A percentile compares a stretch with the other conserved stretches of the same genome.
Conservation (phyloP, 2,113 vertebrate species). For the Illadopsis cleaveri region DNA sequence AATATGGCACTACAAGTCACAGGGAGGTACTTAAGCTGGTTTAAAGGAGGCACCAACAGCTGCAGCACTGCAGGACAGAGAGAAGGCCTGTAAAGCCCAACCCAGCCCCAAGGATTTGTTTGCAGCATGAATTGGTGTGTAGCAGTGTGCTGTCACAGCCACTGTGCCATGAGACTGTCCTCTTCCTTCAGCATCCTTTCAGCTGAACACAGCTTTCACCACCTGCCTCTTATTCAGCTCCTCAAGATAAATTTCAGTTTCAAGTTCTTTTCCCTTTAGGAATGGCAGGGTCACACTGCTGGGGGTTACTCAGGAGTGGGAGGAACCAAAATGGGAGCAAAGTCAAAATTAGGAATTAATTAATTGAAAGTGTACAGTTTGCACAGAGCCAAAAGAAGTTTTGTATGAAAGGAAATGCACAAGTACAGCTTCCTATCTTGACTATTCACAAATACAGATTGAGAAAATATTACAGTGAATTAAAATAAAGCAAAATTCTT, state of each 20-base stretch:
- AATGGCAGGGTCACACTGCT: not conserved
- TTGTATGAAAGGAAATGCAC: not conserved
- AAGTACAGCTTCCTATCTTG: not conserved
- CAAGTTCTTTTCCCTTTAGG: not conserved
- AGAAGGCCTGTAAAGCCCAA: not conserved
- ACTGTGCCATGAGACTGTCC: not conserved
- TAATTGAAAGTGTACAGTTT: not conserved
- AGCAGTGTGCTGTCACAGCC: not conserved
- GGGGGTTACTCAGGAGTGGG: not conserved
- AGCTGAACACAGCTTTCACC: not conserved
- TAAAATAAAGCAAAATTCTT: not conserved
- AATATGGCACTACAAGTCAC: not conserved
- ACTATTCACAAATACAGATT: not conserved
- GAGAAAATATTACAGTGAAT: not conserved
- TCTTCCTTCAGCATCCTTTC: not conserved
- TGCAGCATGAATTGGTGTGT: accelerated
- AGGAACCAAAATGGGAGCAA: not conserved
- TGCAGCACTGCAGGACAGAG: not conserved
- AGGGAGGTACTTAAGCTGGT: not conserved
- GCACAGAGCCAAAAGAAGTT: not conserved
- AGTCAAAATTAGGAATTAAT: not conserved
- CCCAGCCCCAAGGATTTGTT: not conserved
- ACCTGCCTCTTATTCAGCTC: not conserved
- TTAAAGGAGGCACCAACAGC: not conserved
- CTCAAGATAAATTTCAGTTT: not conserved